These are phyloP conservation scores for Mastacembelus armatus DNA, from an alignment of 2,797 vertebrate species.

Conservation along the genomic window DNA sequence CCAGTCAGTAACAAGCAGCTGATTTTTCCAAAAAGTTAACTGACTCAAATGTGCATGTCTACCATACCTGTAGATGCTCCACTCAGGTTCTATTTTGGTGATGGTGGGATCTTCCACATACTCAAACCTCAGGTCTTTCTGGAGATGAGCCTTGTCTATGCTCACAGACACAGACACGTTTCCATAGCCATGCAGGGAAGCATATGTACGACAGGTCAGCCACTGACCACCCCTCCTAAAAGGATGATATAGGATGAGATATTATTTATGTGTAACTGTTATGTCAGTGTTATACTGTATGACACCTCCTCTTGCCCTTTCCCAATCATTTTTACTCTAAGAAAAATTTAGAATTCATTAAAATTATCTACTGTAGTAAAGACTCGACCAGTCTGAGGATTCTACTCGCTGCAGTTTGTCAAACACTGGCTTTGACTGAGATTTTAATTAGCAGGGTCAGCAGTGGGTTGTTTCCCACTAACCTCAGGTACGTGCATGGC, in stretches of 20 bases:
- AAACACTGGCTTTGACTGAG: slow-evolving; percentile 33
- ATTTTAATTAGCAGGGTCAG: too few species aligned
- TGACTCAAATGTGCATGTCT: background rate
- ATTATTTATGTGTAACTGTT: slow-evolving; percentile 11
- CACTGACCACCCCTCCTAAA: slow-evolving; percentile 90
- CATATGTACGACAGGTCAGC: slow-evolving; percentile 93
- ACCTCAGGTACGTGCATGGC: slow-evolving; percentile 95
- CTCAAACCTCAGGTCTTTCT: slow-evolving; percentile 92
- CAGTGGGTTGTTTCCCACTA: slow-evolving; percentile 64
- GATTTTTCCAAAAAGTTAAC: too few species aligned
- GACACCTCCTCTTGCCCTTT: background rate
- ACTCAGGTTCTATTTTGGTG: slow-evolving; percentile 94
- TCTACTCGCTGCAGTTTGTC: slow-evolving; percentile 23
- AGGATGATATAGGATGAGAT: slow-evolving; percentile 1
- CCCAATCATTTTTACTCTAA: background rate
- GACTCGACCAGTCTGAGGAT: too few species aligned
- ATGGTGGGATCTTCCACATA: slow-evolving; percentile 96
- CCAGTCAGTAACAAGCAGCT: background rate
- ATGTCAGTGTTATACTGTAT: background rate
- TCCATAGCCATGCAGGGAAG: slow-evolving; percentile 87
- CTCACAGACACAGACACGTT: slow-evolving; percentile 92
- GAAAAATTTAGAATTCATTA: background rate
- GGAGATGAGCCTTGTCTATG: slow-evolving; percentile 93
- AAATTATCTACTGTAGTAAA: background rate
- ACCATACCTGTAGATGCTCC: slow-evolving; percentile 96